Evolutionary conservation across 2,888 invertebrate genomes (phyloP), one percentile per base, ranked within the genome.

Genomic region (Epinotia demarniana): DNA sequence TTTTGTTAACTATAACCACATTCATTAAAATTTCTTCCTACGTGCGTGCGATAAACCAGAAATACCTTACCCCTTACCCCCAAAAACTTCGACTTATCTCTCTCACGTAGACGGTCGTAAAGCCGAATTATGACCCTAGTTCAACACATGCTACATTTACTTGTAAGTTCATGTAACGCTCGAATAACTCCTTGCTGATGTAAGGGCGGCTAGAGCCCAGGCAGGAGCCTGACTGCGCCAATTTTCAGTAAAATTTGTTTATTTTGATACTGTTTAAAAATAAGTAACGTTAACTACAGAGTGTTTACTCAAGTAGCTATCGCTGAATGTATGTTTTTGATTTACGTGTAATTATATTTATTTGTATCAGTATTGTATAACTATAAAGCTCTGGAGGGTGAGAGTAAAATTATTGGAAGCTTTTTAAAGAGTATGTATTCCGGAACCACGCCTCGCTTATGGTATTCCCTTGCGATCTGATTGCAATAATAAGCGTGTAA

Each of bases 71-170:
- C 83, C 86, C 86, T 89, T 87, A 82, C 80, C 83, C 82, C 85
- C 90, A 89, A 92, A 92, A 93, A 93, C 91, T 92, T 93, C 87
- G 87, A 92, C 90, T 93, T 93, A 93, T 93, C 93, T 93, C 87
- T 83, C 90, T 87, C 93, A 91, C 93, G 92, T 92, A 91, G 90
- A 81, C 83, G 91, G 92, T 92, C 92, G 93, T 93, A 92, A 91
- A 87, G 87, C 83, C 84, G 84, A 88, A 92, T 92, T 92, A 93
- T 91, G 89, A 90, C 86, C 81, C 89, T 84, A 91, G 92, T 92
- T 92, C 90, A 93, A 92, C 93, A 93, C 92, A 93, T 93, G 93
- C 90, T 91, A 92, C 93, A 91, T 92, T 93, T 92, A 92, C 88
- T 91, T 86, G 90, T 91, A 93, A 92, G 89, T 93, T 91, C 91